These are phyloP conservation scores for Sebastes ruberrimus DNA, from an alignment of 2,797 vertebrate genomes.

Conservation along the genomic window DNA sequence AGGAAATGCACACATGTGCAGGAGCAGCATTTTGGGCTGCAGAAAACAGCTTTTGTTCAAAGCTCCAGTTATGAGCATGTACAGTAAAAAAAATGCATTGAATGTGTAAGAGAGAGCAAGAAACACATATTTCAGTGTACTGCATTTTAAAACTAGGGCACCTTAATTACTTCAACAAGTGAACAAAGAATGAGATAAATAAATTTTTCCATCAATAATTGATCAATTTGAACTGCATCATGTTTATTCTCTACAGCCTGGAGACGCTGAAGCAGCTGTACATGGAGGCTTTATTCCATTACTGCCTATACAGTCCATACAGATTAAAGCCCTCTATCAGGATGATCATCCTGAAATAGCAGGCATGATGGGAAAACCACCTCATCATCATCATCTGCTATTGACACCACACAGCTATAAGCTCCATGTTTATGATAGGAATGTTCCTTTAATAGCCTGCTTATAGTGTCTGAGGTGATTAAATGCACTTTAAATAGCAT, in stretches of 20 bases:
- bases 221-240: background rate
- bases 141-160: constrained; percentile 45
- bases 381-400: constrained; percentile 40
- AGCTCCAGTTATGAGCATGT: constrained; percentile 17
- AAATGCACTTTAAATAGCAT: background rate
- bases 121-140: constrained; percentile 30
- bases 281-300: constrained; percentile 39
- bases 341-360: constrained; percentile 54
- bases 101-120: background rate
- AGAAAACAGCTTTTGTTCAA: constrained; percentile 43
- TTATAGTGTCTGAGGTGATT: background rate
- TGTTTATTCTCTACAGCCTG: background rate
- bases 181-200: background rate
- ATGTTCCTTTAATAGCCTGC: constrained; percentile 1
- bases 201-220: background rate
- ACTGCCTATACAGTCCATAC: background rate
- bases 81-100: constrained; percentile 16
- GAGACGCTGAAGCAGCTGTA: background rate
- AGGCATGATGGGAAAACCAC: constrained; percentile 44
- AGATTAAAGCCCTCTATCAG: constrained; percentile 51
- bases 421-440: constrained; percentile 13
- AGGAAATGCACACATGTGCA: constrained; percentile 27
- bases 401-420: constrained; percentile 6
- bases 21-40: background rate
- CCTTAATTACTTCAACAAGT: constrained; percentile 46